Evolutionary conservation across 92 coral and sea anemone species (phyloP).

Genomic region (Actinostola sp.): DNA sequence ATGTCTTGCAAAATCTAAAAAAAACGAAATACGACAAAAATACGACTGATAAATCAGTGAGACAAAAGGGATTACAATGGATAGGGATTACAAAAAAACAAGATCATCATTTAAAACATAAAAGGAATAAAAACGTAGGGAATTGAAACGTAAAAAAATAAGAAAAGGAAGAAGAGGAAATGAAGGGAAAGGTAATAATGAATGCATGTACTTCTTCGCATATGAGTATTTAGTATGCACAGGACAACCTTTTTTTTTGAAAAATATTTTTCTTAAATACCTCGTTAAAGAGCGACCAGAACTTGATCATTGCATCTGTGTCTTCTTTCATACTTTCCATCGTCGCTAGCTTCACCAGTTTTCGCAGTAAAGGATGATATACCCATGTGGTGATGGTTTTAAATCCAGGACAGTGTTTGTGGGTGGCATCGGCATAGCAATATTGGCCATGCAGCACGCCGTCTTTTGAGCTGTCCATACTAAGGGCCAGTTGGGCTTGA

Average conservation of each 20-base stretch:
- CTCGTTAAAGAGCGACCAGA: conserved; percentile 27
- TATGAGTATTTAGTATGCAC: too few species aligned
- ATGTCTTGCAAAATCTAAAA: conserved; percentile 45
- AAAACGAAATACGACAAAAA: neutral
- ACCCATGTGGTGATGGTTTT: conserved; percentile 34
- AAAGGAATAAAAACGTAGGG: too few species aligned
- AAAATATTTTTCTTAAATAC: neutral
- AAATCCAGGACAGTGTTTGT: conserved; percentile 16
- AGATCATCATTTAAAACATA: too few species aligned
- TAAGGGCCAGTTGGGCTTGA: conserved; percentile 45
- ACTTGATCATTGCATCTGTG: conserved; percentile 11
- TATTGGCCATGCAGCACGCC: conserved; percentile 16
- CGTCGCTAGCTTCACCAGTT: conserved; percentile 38
- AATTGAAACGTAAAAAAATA: too few species aligned
- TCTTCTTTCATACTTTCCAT: conserved; percentile 41
- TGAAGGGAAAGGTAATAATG: too few species aligned
- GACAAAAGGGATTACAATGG: neutral
- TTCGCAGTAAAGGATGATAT: conserved; percentile 43
- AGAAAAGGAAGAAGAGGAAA: too few species aligned
- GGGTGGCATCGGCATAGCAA: conserved; percentile 41
- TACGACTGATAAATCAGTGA: neutral
- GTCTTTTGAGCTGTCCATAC: conserved; percentile 32
- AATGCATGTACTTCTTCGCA: too few species aligned
- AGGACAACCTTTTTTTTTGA: too few species aligned
- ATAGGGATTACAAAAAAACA: too few species aligned